Conservation (phyloP, 2,113 vertebrate species). For the Nibea coibor region DNA sequence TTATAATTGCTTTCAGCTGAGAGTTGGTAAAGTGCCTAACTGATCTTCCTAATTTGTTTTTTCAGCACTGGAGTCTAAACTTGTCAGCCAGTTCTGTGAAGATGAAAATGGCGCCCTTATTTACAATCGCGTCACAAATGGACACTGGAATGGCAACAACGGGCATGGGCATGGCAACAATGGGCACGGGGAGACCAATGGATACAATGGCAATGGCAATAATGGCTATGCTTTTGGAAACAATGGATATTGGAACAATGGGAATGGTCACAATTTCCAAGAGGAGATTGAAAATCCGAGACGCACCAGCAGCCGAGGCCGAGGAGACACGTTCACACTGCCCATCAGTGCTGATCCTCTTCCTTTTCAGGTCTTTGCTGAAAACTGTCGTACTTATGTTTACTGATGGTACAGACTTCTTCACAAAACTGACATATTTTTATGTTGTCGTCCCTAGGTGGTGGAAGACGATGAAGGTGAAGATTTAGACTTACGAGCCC, state of each 20-base stretch:
- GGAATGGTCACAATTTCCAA: slow-evolving; percentile 51
- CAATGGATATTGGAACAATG: slow-evolving; percentile 47
- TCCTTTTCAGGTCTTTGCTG: slow-evolving; percentile 68
- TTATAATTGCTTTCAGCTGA: not conserved
- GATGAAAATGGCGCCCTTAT: slow-evolving; percentile 89
- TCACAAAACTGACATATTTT: not conserved
- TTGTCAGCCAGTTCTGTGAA: slow-evolving; percentile 92
- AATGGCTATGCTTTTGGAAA: slow-evolving; percentile 38
- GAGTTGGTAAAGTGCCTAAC: not conserved
- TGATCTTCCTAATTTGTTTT: slow-evolving; percentile 18
- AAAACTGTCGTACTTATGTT: not conserved
- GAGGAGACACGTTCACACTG: slow-evolving; percentile 73
- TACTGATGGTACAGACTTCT: not conserved
- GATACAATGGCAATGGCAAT: slow-evolving; percentile 40
- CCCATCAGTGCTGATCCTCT: slow-evolving; percentile 78
- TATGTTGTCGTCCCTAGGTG: slow-evolving; percentile 59
- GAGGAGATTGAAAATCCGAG: slow-evolving; percentile 62
- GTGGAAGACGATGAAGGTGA: slow-evolving; percentile 80
- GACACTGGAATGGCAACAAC: slow-evolving; percentile 74
- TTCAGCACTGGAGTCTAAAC: slow-evolving; percentile 90
- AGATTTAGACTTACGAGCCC: slow-evolving; percentile 77
- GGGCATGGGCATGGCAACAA: slow-evolving; percentile 48
- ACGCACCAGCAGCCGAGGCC: slow-evolving; percentile 55
- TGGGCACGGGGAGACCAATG: slow-evolving; percentile 23
- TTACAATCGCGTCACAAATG: slow-evolving; percentile 85